phyloP scores from a whole-genome alignment of 2,797 vertebrate species.

The Typhlichthys subterraneus region DNA sequence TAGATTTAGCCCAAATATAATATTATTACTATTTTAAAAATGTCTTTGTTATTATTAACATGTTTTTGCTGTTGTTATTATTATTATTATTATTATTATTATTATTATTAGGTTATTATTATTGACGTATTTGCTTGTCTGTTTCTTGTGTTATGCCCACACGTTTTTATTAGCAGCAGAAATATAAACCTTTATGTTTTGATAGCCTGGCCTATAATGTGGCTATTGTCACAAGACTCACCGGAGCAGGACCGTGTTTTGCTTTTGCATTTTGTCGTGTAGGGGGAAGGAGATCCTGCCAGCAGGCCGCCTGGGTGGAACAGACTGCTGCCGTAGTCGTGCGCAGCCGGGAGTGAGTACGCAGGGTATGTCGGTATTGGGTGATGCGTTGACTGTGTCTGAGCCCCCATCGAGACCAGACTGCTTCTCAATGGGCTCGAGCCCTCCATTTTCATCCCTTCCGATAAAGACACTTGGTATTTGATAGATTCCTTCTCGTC shows the following conservation, averaged over 20 bases:
- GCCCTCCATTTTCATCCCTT: conserved; percentile 93
- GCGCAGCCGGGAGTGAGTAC: conserved; percentile 83
- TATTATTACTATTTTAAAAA: no score
- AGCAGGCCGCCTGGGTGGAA: conserved; percentile 89
- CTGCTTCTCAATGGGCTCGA: conserved; percentile 84
- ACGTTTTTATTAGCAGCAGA: not conserved
- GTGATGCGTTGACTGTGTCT: conserved; percentile 86
- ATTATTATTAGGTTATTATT: no score
- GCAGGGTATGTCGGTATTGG: conserved; percentile 89
- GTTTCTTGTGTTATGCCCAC: no score
- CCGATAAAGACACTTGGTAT: conserved; percentile 87
- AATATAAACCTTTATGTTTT: not conserved
- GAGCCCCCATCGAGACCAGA: conserved; percentile 83
- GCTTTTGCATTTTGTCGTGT: conserved; percentile 87
- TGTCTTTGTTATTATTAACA: no score
- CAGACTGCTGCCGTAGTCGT: conserved; percentile 88
- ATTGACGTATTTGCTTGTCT: no score
- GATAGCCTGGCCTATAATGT: not conserved
- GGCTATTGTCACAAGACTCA: conserved; percentile 65
- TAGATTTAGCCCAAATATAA: no score
- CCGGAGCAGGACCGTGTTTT: conserved; percentile 92
- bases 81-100: no score
- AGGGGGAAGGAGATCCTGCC: conserved; percentile 82
- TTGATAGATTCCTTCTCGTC: conserved; percentile 93
- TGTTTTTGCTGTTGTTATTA: no score